Percentiles rank a stretch among this genome's conserved stretches.
phyloP scores from a whole-genome alignment of 1,140 invertebrate species.

The Drosophila insularis region DNA sequence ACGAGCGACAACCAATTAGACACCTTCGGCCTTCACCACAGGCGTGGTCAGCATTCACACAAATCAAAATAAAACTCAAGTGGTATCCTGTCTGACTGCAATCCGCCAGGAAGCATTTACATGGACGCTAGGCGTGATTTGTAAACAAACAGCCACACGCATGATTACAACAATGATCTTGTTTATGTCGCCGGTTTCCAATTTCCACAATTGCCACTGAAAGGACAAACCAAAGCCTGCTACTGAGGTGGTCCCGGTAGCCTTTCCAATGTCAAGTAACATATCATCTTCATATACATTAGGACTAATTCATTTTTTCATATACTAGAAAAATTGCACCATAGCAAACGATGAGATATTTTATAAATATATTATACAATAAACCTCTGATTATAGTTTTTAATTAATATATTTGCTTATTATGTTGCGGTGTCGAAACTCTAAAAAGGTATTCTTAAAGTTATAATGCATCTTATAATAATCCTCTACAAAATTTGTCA shows the following conservation, averaged over 20 bases:
- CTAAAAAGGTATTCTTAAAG: no score
- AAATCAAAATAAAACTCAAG: conserved; percentile 58
- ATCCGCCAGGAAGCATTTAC: conserved; percentile 43
- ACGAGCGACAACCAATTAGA: conserved; percentile 52
- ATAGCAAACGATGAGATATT: no score
- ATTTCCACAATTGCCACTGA: conserved; percentile 38
- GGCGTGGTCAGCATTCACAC: conserved; percentile 53
- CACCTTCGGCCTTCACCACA: conserved; percentile 47
- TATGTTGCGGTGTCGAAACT: no score
- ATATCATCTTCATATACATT: no score
- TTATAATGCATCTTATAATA: no score
- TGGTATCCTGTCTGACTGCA: conserved; percentile 29
- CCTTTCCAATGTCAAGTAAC: neutral
- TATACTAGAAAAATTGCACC: no score
- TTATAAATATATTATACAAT: no score
- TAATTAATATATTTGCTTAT: no score
- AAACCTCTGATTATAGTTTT: no score
- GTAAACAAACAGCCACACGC: conserved; percentile 64
- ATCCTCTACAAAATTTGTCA: no score
- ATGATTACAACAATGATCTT: conserved; percentile 64
- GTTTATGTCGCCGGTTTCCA: conserved; percentile 8
- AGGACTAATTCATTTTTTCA: no score
- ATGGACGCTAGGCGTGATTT: conserved; percentile 55
- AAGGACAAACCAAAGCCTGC: neutral
- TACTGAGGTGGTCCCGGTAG: neutral